Percentiles rank a stretch among this genome's conserved stretches.
phyloP scores from a whole-genome alignment of 2,113 vertebrate genomes.

The Asarcornis scutulata region DNA sequence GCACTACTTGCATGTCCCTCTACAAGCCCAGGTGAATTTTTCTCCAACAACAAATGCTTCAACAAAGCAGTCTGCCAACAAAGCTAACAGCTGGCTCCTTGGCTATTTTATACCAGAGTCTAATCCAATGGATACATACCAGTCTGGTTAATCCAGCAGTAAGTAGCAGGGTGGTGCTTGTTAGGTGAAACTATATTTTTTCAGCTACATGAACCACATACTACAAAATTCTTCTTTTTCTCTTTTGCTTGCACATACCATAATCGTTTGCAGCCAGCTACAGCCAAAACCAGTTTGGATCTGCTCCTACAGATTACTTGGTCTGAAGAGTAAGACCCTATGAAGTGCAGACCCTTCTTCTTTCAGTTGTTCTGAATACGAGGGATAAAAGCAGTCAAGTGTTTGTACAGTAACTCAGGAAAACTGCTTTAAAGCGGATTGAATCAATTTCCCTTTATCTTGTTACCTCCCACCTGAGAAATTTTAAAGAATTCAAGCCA shows the following conservation, averaged over 20 bases:
- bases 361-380: constrained; percentile 9
- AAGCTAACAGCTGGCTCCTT: background rate
- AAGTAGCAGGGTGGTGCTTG: constrained; percentile 5
- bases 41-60: background rate
- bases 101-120: constrained; percentile 8
- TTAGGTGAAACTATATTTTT: constrained; percentile 34
- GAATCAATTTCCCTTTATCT: constrained; percentile 47
- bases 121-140: background rate
- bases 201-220: constrained; percentile 10
- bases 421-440: constrained; percentile 43
- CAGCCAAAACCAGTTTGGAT: constrained; percentile 3
- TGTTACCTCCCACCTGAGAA: constrained; percentile 30
- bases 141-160: constrained; percentile 30
- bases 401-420: constrained; percentile 4
- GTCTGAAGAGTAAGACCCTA: constrained; percentile 8
- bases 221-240: background rate
- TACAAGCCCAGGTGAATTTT: background rate
- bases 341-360: constrained; percentile 35
- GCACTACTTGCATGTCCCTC: background rate
- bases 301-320: background rate
- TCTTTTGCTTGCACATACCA: background rate
- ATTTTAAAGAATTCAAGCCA: constrained; percentile 28
- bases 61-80: background rate
- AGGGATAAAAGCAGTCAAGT: constrained; percentile 13
- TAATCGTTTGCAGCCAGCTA: constrained; percentile 7